A percentile compares a stretch with the other conserved stretches of the same genome.
These are phyloP conservation scores for Rhagium mordax DNA, from an alignment of 2,888 invertebrate genomes.

Conservation along the genomic window DNA sequence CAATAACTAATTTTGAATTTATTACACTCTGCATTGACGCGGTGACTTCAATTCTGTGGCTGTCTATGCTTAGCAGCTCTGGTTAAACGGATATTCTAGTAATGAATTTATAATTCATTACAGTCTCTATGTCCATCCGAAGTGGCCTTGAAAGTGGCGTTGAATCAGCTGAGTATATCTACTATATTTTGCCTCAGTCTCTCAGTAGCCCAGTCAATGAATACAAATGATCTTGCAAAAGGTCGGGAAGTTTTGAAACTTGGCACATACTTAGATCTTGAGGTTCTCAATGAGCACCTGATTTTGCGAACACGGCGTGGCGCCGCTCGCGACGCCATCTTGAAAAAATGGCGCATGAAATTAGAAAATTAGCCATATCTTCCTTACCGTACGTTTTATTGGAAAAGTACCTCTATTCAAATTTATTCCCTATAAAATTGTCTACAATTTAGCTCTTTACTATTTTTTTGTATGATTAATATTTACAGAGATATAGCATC, in stretches of 20 bases:
- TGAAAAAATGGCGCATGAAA: neutral
- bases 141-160: no score
- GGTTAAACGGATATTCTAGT: no score
- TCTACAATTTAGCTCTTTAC: neutral
- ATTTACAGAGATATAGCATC: neutral
- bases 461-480: neutral
- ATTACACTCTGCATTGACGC: no score
- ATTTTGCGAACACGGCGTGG: neutral
- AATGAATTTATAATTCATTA: no score
- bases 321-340: neutral
- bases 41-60: no score
- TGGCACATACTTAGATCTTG: neutral
- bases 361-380: slow-evolving; percentile 1
- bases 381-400: slow-evolving; percentile 1
- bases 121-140: no score
- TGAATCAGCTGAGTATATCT: no score
- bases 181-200: no score
- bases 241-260: neutral
- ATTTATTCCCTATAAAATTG: neutral
- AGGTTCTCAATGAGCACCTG: neutral
- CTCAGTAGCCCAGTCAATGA: slow-evolving; percentile 1
- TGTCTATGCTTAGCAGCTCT: no score
- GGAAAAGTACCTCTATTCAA: neutral
- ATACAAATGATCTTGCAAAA: neutral
- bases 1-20: no score